These are phyloP conservation scores for Brachystomella parvula DNA, from an alignment of 1,140 invertebrate species.

Conservation along the genomic window DNA sequence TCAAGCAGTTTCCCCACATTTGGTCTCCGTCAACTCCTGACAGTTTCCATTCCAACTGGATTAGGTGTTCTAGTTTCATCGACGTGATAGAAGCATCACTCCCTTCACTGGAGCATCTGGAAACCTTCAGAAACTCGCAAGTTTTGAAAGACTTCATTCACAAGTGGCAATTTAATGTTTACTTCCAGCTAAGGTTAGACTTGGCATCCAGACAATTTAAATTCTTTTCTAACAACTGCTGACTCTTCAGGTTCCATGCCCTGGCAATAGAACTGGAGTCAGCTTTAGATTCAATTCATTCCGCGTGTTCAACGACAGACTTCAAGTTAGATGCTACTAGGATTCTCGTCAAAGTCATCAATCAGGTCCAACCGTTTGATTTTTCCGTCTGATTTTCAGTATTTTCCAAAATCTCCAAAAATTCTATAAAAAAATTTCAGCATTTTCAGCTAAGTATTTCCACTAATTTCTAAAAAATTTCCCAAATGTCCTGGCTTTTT, in stretches of 20 bases:
- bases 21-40: conserved; percentile 37
- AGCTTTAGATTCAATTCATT: conserved; percentile 21
- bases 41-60: conserved; percentile 35
- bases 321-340: conserved; percentile 34
- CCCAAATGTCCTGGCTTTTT: no score
- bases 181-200: conserved; percentile 74
- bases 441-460: no score
- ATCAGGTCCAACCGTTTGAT: conserved; percentile 24
- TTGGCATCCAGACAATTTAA: not conserved
- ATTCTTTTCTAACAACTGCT: not conserved
- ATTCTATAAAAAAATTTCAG: no score
- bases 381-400: no score
- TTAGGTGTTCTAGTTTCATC: conserved; percentile 55
- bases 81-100: conserved; percentile 62
- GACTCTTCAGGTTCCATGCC: conserved; percentile 29
- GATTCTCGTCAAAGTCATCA: conserved; percentile 31
- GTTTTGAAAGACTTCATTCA: conserved; percentile 58
- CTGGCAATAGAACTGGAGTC: conserved; percentile 35
- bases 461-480: no score
- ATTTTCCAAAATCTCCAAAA: no score
- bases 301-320: conserved; percentile 25
- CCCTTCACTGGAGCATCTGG: conserved; percentile 38
- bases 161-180: conserved; percentile 88
- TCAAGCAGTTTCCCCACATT: conserved; percentile 38
- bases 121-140: conserved; percentile 26